Percentiles rank a stretch among this genome's conserved stretches.
These are phyloP conservation scores for Hypocryptadius cinnamomeus DNA, from an alignment of 2,113 vertebrate species.

Conservation along the genomic window DNA sequence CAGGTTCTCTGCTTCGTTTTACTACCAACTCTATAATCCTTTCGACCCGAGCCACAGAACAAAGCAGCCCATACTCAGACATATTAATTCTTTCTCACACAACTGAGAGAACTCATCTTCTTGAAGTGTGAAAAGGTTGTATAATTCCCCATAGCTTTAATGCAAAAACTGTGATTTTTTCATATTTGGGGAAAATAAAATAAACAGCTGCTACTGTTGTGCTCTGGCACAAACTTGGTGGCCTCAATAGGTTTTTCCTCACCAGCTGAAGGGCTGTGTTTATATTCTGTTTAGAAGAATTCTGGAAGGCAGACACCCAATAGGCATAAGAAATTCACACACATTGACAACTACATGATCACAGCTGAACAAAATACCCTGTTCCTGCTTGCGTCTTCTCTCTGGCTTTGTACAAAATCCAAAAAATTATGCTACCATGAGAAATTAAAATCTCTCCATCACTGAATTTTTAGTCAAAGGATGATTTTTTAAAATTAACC, in stretches of 20 bases:
- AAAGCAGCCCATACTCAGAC: neutral
- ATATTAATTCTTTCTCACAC: neutral
- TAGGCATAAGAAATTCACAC: neutral
- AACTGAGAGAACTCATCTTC: neutral
- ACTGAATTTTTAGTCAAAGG: neutral
- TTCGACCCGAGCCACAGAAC: neutral
- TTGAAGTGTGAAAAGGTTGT: neutral
- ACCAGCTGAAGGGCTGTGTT: neutral
- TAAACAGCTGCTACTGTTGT: neutral
- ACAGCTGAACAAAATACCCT: neutral
- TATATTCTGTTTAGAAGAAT: neutral
- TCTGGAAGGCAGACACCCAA: neutral
- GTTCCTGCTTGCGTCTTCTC: rapidly evolving
- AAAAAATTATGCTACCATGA: neutral
- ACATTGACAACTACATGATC: neutral
- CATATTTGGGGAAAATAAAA: neutral
- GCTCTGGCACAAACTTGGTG: neutral
- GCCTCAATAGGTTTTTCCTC: neutral
- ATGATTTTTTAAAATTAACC: neutral
- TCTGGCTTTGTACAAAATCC: neutral
- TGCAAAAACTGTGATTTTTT: neutral
- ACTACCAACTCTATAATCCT: neutral
- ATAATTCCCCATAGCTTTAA: neutral
- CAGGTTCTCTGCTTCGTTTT: neutral
- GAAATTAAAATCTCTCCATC: neutral